Percentiles rank a stretch among this genome's conserved stretches.
phyloP scores from a whole-genome alignment of 2,113 vertebrate species.

The Oncorhynchus keta region DNA sequence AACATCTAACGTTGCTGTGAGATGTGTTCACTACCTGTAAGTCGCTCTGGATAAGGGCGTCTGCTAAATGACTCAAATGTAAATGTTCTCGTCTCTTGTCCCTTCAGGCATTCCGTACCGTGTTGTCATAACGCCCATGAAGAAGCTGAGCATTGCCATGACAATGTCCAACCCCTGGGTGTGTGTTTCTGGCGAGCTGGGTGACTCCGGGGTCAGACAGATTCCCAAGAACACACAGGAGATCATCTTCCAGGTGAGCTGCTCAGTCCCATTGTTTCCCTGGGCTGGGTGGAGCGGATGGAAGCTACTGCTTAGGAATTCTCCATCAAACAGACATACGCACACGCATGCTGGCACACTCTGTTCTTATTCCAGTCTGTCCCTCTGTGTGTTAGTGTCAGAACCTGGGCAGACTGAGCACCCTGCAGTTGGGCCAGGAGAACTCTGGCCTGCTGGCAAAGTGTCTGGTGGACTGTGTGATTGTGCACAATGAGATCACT shows the following conservation, averaged over 20 bases:
- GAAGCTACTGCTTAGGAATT: no score
- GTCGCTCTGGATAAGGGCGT: no score
- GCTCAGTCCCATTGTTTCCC: no score
- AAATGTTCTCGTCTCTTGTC: conserved; percentile 15
- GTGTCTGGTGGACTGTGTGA: conserved; percentile 97
- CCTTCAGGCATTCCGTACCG: conserved; percentile 89
- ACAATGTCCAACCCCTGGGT: conserved; percentile 95
- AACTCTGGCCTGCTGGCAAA: conserved; percentile 95
- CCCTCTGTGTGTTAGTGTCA: conserved; percentile 78
- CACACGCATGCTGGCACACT: background rate
- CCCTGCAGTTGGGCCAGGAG: conserved; percentile 94
- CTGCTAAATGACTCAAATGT: no score
- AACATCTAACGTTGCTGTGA: no score
- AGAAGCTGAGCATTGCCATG: conserved; percentile 95
- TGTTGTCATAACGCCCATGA: conserved; percentile 93
- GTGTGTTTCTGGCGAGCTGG: conserved; percentile 93
- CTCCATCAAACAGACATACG: background rate
- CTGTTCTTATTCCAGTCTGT: conserved; percentile 6
- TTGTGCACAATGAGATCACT: conserved; percentile 97
- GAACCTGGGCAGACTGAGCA: conserved; percentile 95
- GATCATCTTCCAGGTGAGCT: conserved; percentile 91
- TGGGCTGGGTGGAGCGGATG: no score
- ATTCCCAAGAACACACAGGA: conserved; percentile 94
- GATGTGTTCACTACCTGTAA: no score
- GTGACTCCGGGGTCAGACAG: conserved; percentile 90